Evolutionary conservation across 2,797 vertebrate species (phyloP).

Genomic region (Balearica regulorum): DNA sequence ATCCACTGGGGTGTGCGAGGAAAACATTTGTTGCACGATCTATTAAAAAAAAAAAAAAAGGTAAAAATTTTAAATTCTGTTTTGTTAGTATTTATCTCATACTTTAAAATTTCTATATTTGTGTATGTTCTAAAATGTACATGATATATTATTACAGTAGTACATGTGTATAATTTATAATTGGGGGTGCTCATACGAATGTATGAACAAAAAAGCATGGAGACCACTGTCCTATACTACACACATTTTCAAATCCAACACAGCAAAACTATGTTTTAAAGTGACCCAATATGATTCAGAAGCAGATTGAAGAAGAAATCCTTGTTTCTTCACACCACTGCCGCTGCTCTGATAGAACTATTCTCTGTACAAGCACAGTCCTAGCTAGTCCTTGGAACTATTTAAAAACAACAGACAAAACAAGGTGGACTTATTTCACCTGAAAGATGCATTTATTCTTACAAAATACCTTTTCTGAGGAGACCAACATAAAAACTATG

Average conservation of each 20-base stretch:
- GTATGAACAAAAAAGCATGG: background rate
- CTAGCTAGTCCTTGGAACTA: background rate
- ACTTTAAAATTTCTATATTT: background rate
- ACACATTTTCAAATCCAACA: background rate
- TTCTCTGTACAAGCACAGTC: background rate
- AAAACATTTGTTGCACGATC: background rate
- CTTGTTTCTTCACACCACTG: background rate
- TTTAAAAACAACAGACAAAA: background rate
- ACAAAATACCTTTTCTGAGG: background rate
- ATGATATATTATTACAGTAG: background rate
- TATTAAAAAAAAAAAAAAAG: background rate
- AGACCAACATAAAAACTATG: background rate
- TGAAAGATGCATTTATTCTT: background rate
- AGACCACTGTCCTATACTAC: background rate
- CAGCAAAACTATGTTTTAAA: background rate
- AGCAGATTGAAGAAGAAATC: background rate
- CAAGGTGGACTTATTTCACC: background rate
- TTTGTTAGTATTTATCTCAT: background rate
- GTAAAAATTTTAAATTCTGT: background rate
- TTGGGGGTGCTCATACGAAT: background rate
- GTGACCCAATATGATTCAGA: background rate
- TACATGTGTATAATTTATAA: background rate
- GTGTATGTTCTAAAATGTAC: background rate
- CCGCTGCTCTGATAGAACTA: background rate
- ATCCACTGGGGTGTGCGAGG: background rate